These are phyloP conservation scores for Microcebus jonahi DNA, from an alignment of 2,113 vertebrate genomes.

Conservation along the genomic window DNA sequence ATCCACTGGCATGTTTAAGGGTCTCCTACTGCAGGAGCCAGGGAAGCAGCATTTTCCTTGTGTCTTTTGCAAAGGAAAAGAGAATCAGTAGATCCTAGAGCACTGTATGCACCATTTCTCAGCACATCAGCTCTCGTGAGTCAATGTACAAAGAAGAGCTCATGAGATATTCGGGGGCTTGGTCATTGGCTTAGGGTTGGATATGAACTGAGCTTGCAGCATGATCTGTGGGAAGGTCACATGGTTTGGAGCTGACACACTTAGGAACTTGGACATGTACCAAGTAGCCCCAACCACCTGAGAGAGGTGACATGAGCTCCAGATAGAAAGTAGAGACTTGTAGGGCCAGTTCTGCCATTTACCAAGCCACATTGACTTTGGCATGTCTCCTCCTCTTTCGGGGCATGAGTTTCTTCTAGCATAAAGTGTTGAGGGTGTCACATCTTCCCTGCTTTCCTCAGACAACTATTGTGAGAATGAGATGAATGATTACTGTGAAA, in stretches of 20 bases:
- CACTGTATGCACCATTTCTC: neutral
- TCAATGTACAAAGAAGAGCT: neutral
- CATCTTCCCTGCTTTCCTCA: neutral
- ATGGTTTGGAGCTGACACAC: neutral
- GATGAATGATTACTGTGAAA: neutral
- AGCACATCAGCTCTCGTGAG: neutral
- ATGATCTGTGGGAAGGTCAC: neutral
- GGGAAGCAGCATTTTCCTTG: neutral
- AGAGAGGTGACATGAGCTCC: neutral
- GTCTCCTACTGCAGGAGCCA: neutral
- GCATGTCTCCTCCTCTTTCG: neutral
- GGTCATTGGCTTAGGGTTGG: neutral
- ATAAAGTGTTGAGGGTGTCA: fast-evolving
- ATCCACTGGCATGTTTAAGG: neutral
- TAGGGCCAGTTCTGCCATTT: neutral
- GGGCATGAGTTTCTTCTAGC: neutral
- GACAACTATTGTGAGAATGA: neutral
- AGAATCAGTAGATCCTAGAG: neutral
- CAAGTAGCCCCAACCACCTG: neutral
- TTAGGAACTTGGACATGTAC: neutral
- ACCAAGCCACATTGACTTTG: neutral
- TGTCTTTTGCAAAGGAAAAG: neutral
- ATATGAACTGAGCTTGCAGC: neutral
- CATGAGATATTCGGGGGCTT: fast-evolving
- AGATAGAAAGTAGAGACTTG: neutral